phyloP scores from a whole-genome alignment of 2,888 invertebrate genomes.

The Heteromurus nitidus region DNA sequence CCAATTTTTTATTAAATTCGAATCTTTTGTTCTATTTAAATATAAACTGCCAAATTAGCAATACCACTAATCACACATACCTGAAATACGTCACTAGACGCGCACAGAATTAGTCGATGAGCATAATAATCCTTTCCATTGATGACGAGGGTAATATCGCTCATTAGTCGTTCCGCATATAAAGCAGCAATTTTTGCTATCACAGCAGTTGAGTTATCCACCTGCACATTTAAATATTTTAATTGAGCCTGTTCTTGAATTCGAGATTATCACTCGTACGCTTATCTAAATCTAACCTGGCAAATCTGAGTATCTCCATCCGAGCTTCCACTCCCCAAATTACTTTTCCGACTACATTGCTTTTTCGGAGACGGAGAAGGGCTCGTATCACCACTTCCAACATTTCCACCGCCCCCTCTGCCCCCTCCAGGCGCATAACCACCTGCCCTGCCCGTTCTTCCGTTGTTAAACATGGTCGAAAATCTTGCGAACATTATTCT shows the following conservation, averaged over 20 bases:
- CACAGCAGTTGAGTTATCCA: constrained; percentile 89
- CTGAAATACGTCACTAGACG: constrained; percentile 96
- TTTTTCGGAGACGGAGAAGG: constrained; percentile 64
- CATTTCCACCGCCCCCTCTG: constrained; percentile 31
- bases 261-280: no score
- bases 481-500: constrained; percentile 65
- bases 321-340: constrained; percentile 27
- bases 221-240: no score
- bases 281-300: constrained; percentile 64
- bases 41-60: no score
- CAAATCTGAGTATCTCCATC: constrained; percentile 59
- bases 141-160: constrained; percentile 90
- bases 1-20: constrained; percentile 38
- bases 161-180: constrained; percentile 90
- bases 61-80: no score
- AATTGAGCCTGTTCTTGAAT: no score
- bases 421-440: constrained; percentile 37
- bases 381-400: constrained; percentile 46
- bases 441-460: constrained; percentile 50
- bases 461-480: constrained; percentile 67
- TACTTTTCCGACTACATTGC: constrained; percentile 61
- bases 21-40: no score
- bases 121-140: constrained; percentile 87
- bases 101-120: constrained; percentile 92
- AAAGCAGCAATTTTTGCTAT: constrained; percentile 87